Evolutionary conservation across 2,888 invertebrate genomes (phyloP), one percentile per base, ranked within the genome.

Genomic region (Flexamia atlantica): DNA sequence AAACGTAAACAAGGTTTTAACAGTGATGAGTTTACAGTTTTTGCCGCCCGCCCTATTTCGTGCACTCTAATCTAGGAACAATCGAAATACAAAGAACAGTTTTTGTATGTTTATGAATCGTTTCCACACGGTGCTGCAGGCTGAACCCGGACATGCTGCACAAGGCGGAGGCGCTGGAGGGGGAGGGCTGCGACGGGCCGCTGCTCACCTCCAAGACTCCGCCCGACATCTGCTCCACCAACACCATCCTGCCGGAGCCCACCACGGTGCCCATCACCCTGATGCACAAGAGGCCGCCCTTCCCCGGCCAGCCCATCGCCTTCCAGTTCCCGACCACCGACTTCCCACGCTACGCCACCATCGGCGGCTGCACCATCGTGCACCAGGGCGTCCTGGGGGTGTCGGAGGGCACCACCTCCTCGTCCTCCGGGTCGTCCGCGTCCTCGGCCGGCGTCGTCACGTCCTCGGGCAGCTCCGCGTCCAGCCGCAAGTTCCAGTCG

Each of bases 201-300:
- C 89, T 90, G 2, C 88, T 91, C 20, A 89, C 91, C 53, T 90
- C 89, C 88, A 90, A 90, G 87, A 90, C 91, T 5, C 91, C 91
- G 0, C 91, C 91, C 0, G 91, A 91, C 87, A 90, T 91, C 36
- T 91, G 91, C 88, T 89, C 91, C 42, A 84, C 84, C 17, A 85
- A 85, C 72, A 84, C 64, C 36, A 40, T 83, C 20, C 85, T 86
- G 81, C 83, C 91, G 72, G 90, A 90, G n/a, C 91, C 91, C 7
- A 90, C 91, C 85, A 91, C 91, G 7, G 89, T 91, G 76, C 91
- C 91, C 40, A 91, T 91, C 81, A 90, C 90, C 25, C 89, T 91
- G n/a, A 84, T 84, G 76, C 84, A 86, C 40, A 83, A 70, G 23
- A 32, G 74, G 30, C 82, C 82, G 12, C 28, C 57, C 36, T 87